Base-by-base conservation (phyloP, 1,140 invertebrate species). In the Cotesia typhae region DNA sequence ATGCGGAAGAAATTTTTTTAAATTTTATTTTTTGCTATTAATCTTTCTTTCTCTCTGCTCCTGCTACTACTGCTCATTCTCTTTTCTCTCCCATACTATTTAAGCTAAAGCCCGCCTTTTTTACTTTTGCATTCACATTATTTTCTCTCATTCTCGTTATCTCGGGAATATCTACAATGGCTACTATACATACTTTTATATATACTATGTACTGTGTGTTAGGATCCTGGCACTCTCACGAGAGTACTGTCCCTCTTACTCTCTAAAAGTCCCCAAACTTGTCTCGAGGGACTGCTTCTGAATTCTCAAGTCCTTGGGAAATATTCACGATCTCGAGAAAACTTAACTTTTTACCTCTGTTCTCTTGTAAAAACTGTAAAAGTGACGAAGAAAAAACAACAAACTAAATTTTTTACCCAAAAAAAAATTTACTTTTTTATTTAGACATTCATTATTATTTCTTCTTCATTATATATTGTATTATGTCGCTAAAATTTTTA, bases 241-340 rank as follows among this genome's bases (percentile, higher is more conserved):
- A 67, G 66, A 67, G 53, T 67, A 20, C 28, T 51, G 41, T 65
- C 41, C 38, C 41, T 20, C 52, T 67, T 51, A 53, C 12, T 67
- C 66, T 67, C 41, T 28, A 66, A 72, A 72, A 72, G 65, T 72
- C 71, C 64, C 41, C 71, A 52, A 51, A 67, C 53, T 59, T 37
- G 63, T 52, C 28, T 67, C 74, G 37, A 28, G 20, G 47, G 68
- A 71, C 69, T 63, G 59, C 67, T 76, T 52, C 59, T 28, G 67
- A 76, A 73, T 73, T 71, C 72, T 76, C 71, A 61, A 64, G 65
- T 71, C 66, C 60, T 71, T 51, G 70, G 70, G 64, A 76, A 76
- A 76, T 76, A 76, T 76, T 76, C 74, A 76, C 65, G 72, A 76
- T 73, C 74, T 65, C 73, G 59, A 63, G 63, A 73, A 73, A 76